Base-by-base conservation (phyloP, 2,888 invertebrate species). In the Conops quadrifasciatus region DNA sequence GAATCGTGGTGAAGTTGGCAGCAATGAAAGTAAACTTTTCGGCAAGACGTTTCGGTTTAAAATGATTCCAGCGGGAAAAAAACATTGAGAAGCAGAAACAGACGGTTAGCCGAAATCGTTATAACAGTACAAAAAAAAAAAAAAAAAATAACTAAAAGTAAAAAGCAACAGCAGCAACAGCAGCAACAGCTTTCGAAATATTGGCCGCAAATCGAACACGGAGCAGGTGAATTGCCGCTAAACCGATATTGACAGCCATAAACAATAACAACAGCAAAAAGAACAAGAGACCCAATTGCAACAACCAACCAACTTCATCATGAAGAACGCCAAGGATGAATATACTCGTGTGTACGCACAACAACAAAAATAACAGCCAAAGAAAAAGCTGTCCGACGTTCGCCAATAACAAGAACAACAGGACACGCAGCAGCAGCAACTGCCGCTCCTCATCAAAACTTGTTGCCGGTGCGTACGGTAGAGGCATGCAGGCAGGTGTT, bases 401-500 rank as follows among this genome's bases (percentile, higher is more conserved):
- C 16, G 26, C 28, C 26, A 26, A 26, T 28, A n/a, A 60, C 2
- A 19, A n/a, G 16, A 60, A 60, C 36, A 30, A 59, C 45, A 59
- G 30, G 47, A 9, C 0, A 45, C 1, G 43, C 26, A 21, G 19
- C 59, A 59, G 15, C 59, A 49, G 13, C 67, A 67, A 24, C 56
- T 4, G 11, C 56, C 16, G 56, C 45, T 16, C 1, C 47, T 19
- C 36, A 64, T 24, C 47, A 64, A 64, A 30, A 64, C 28, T 26
- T 21, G 51, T 53, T 36, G 9, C 9, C 36, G 36, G 9, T 7
- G 36, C 36, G 28, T 5, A 28, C n/a, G 58, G 58, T 19, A 49
- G 45, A 58, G n/a, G 45, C 15, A 30, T 21, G 64, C n/a, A 36
- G 45, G 67, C 58, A 58, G 67, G 56, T 67, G 67, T 26, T 59